phyloP scores from a whole-genome alignment of 2,113 vertebrate species.

The Panthera tigris region DNA sequence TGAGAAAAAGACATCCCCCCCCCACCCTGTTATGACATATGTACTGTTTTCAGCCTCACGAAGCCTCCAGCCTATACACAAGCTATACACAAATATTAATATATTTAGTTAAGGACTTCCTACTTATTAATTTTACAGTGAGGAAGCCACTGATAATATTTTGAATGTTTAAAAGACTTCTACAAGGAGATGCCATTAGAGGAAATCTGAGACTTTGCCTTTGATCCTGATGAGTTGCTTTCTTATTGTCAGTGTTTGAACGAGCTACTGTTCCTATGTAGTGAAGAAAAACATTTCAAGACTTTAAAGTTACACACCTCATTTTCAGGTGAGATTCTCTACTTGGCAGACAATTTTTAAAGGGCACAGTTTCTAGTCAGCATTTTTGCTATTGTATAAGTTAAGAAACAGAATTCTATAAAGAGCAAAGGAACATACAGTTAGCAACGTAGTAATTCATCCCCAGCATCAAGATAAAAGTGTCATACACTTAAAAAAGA shows the following conservation, averaged over 20 bases:
- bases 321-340: not conserved
- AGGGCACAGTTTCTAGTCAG: not conserved
- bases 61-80: not conserved
- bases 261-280: not conserved
- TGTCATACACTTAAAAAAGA: not conserved
- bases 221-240: not conserved
- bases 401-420: not conserved
- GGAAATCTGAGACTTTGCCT: not conserved
- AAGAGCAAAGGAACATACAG: not conserved
- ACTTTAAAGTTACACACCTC: not conserved
- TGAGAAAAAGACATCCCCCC: not conserved
- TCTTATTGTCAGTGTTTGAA: not conserved
- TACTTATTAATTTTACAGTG: not conserved
- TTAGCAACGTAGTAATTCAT: not conserved
- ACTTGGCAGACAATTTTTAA: not conserved
- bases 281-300: not conserved
- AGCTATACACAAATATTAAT: not conserved
- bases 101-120: not conserved
- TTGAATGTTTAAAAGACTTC: not conserved
- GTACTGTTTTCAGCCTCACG: not conserved
- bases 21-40: not conserved
- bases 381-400: constrained; percentile 2
- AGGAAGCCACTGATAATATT: not conserved
- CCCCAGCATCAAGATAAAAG: not conserved
- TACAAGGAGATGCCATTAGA: not conserved